Evolutionary conservation across 2,888 invertebrate species (phyloP), one percentile per base, ranked within the genome.

Genomic region (Hirtodrosophila histrioides): DNA sequence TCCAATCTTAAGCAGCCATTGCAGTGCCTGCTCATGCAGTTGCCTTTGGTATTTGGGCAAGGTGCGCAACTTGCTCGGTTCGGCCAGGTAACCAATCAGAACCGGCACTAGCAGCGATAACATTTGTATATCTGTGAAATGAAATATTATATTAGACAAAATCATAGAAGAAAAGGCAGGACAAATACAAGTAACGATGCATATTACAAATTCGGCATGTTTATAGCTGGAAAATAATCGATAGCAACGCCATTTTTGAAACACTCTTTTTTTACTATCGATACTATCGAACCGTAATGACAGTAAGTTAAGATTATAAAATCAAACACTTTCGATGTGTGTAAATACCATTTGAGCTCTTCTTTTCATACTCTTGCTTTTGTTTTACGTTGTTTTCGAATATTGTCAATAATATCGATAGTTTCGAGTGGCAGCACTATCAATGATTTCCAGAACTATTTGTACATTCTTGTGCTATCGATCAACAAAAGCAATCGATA

Each of bases 1-100:
- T 0, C 98, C 99, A 79, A 98, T 95, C 88, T 95, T 95, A 91
- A 97, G 97, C 12, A 99, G 94, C 94, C 96, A 96, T 77, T 96
- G 95, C 77, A 99, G 93, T 69, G 97, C 96, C 84, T 96, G 95
- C 75, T 98, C 97, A 91, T 99, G 98, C 40, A 98, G 92, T 49
- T 94, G 93, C 37, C 94, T 93, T 39, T 94, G 94, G 89, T 94
- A 94, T 75, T 95, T 94, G 61, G 94, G 93, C 33, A 93, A 92
- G 40, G 93, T 92, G 75, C 93, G 93, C 37, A 95, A 88, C 78
- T 94, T 94, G 44, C 93, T 92, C 9, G 94, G 94, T 71, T 96
- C 95, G 61, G 96, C 93, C 60, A 99, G 92, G 90, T 96, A 97
- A 82, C 96, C 96, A 49, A 98, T 96, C 77, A 99, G 94, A 64